Evolutionary conservation across 2,797 vertebrate genomes (phyloP).

Genomic region (Valencia hispanica): DNA sequence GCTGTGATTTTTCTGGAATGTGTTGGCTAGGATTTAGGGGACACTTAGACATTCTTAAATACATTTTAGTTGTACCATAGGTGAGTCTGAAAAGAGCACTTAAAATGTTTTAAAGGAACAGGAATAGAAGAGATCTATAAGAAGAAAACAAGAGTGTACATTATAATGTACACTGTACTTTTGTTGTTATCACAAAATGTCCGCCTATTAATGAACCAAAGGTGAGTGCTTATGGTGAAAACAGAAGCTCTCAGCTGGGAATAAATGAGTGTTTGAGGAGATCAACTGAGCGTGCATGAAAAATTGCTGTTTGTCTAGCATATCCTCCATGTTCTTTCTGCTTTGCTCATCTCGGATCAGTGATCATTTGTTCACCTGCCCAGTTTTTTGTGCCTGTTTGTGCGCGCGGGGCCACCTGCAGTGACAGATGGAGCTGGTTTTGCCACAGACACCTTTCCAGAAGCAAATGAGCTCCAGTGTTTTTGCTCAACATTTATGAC

Average conservation of each 20-base stretch:
- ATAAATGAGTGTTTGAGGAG: background rate
- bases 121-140: background rate
- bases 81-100: background rate
- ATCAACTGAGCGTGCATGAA: background rate
- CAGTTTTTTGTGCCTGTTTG: background rate
- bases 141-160: background rate
- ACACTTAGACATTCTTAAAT: background rate
- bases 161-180: no score
- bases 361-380: conserved; percentile 3
- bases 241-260: background rate
- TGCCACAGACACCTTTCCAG: conserved; percentile 10
- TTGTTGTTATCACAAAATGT: no score
- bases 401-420: conserved; percentile 38
- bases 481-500: conserved; percentile 33
- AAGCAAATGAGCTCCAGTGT: conserved; percentile 9
- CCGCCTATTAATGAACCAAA: background rate
- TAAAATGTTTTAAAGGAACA: background rate
- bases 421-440: conserved; percentile 47
- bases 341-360: background rate
- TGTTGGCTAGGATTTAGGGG: no score
- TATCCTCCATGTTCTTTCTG: background rate
- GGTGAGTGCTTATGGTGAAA: background rate
- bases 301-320: conserved; percentile 4
- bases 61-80: background rate
- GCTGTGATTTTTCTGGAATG: no score